phyloP scores from a whole-genome alignment of 2,797 vertebrate genomes.

The Diglossa cyanea region DNA sequence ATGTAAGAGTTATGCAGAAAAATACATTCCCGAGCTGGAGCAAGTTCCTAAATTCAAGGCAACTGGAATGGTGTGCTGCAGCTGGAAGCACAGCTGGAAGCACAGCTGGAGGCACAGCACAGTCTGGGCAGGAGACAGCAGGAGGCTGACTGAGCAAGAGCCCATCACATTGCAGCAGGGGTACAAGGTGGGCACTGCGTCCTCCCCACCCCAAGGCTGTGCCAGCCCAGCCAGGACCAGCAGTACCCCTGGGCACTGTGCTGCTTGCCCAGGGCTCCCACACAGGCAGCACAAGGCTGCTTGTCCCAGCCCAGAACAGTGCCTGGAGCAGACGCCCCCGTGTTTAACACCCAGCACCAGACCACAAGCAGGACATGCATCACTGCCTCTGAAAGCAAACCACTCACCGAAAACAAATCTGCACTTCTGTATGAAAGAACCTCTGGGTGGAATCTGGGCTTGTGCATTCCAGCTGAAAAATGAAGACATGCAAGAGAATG shows the following conservation, averaged over 20 bases:
- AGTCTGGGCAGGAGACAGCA: fast-evolving
- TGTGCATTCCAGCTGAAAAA: conserved; percentile 55
- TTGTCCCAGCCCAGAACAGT: not conserved
- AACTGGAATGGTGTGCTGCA: not conserved
- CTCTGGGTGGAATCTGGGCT: conserved; percentile 41
- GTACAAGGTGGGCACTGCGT: not conserved
- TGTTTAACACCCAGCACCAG: not conserved
- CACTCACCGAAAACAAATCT: conserved; percentile 75
- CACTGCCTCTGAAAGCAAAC: not conserved
- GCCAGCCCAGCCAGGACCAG: not conserved
- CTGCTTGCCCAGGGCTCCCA: not conserved
- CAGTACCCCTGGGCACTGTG: fast-evolving
- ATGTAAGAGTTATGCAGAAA: not conserved
- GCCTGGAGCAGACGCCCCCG: too few species aligned
- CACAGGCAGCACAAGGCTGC: fast-evolving
- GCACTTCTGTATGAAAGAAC: conserved; percentile 75
- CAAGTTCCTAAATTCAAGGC: not conserved
- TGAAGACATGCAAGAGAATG: not conserved
- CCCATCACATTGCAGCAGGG: fast-evolving
- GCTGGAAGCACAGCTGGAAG: not conserved
- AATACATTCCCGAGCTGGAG: not conserved
- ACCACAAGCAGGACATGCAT: fast-evolving
- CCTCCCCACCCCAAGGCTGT: not conserved
- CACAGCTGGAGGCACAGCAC: not conserved
- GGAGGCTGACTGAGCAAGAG: not conserved